Evolutionary conservation across 2,888 invertebrate genomes (phyloP), one percentile per base, ranked within the genome.

Genomic region (Drosophila parthenogenetica): DNA sequence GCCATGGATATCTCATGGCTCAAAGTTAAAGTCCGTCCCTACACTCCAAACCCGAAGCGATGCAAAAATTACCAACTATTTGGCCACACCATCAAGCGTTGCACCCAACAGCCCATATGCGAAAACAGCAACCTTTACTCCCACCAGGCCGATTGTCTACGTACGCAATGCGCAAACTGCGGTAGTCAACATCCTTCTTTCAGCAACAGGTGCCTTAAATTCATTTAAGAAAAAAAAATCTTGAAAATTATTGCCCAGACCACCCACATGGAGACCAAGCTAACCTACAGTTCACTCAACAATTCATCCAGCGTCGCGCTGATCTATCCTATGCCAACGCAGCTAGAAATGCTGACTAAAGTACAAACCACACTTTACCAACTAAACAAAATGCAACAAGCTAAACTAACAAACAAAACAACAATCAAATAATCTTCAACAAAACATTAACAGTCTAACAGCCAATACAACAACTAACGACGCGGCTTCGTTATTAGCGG

Each of bases 21-120:
- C n/a, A 22, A 25, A 2, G 43, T 59, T 2, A 39, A 40, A 16
- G 40, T 62, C 2, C 14, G 35, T 13, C 54, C 48, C 22, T 63
- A 63, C 19, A 13, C 40, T 14, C 55, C 45, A 1, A 57, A 50
- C 13, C 51, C 45, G 3, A 60, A 45, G 60, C 19, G 60, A 7
- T 51, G 51, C 35, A 51, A 50, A 29, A 43, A 50, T 7, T 45
- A 25, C 16, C 25, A 60, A 35, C 5, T 60, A 4, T 22, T 37
- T n/a, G 35, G 51, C 17, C 45, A 45, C 17, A 32, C 37, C 4
- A n/a, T 10, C 10, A 45, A 51, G 8, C 25, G 16, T 11, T 22
- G 29, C 29, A 29, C n/a, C 13, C 19, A 42, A 14, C 5, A 50
- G 4, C 3, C 13, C 8, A 43, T 22, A 1, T 59, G 49, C 17